Conservation (phyloP, 1,140 invertebrate genomes). For the Hyles vespertilio region DNA sequence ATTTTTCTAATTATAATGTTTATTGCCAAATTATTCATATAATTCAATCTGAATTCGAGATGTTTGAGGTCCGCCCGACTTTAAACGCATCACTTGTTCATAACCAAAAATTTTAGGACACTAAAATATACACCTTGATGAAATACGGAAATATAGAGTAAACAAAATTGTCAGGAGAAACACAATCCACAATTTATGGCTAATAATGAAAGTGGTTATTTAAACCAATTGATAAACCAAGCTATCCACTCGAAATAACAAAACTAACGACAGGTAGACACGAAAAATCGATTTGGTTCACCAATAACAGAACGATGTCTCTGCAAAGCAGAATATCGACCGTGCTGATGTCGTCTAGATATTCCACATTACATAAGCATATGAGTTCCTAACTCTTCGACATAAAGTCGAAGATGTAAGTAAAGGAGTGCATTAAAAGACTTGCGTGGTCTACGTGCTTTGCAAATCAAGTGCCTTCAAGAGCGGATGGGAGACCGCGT, state of each 20-base stretch:
- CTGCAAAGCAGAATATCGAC: slow-evolving; percentile 57
- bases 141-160: no score
- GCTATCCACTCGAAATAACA: slow-evolving; percentile 15
- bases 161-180: not conserved
- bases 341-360: slow-evolving; percentile 38
- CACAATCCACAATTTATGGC: not conserved
- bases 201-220: slow-evolving; percentile 19
- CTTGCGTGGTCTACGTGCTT: slow-evolving; percentile 50
- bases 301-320: slow-evolving; percentile 54
- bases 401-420: slow-evolving; percentile 34
- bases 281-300: slow-evolving; percentile 54
- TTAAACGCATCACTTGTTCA: no score
- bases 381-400: slow-evolving; percentile 17
- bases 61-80: no score
- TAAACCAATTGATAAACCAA: slow-evolving; percentile 21
- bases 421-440: slow-evolving; percentile 21
- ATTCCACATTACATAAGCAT: slow-evolving; percentile 18
- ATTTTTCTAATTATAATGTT: slow-evolving; percentile 10
- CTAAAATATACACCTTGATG: no score
- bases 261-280: slow-evolving; percentile 49
- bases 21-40: not conserved
- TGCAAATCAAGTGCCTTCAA: slow-evolving; percentile 69
- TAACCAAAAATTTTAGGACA: no score
- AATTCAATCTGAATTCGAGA: no score
- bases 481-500: slow-evolving; percentile 60